phyloP scores from a whole-genome alignment of 2,113 vertebrate species.

The Cairina moschata region DNA sequence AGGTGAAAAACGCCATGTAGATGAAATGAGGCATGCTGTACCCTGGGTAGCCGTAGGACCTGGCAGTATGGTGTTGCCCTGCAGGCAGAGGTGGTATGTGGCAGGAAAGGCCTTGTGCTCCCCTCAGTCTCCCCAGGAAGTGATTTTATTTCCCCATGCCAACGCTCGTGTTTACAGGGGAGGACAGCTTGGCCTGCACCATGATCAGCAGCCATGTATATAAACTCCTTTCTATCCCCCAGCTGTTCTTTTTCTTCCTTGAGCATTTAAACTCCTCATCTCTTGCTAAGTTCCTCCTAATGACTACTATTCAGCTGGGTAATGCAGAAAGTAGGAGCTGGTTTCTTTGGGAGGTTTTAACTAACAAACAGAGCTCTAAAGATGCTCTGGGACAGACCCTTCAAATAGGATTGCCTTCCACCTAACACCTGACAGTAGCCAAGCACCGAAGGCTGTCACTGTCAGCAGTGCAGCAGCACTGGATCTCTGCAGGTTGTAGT shows the following conservation, averaged over 20 bases:
- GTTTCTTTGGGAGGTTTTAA: not conserved
- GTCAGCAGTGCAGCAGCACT: not conserved
- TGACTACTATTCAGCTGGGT: not conserved
- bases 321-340: not conserved
- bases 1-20: not conserved
- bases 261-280: not conserved
- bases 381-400: too few relatives aligned
- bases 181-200: not conserved
- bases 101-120: not conserved
- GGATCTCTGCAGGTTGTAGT: not conserved
- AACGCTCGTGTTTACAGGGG: not conserved
- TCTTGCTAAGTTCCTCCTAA: not conserved
- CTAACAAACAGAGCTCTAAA: not conserved
- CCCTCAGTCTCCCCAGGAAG: accelerated
- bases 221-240: not conserved
- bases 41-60: too few relatives aligned
- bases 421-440: too few relatives aligned
- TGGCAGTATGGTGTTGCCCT: not conserved
- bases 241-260: not conserved
- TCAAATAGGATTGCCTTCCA: too few relatives aligned
- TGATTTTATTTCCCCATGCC: not conserved
- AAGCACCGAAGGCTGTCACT: not conserved
- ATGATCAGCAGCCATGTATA: accelerated
- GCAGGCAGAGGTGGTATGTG: not conserved
- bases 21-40: accelerated